Evolutionary conservation across 1,140 invertebrate genomes (phyloP).

Genomic region (Tetraneura akinire): DNA sequence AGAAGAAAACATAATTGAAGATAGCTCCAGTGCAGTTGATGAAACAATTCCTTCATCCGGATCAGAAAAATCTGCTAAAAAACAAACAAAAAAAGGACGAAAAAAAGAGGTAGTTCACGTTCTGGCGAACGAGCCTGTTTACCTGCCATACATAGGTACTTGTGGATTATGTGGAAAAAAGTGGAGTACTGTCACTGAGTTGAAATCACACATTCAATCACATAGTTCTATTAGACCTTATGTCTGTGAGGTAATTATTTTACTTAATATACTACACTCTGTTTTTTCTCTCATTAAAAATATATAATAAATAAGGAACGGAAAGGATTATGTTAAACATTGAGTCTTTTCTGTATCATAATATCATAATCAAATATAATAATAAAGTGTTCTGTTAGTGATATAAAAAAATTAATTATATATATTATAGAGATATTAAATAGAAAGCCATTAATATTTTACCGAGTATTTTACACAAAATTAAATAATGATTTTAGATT

Average conservation of each 20-base stretch:
- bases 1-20: slow-evolving; percentile 33
- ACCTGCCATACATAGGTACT: slow-evolving; percentile 51
- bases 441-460: no score
- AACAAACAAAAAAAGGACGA: slow-evolving; percentile 34
- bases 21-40: slow-evolving; percentile 33
- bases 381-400: no score
- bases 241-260: slow-evolving; percentile 60
- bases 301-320: no score
- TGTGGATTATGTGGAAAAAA: slow-evolving; percentile 60
- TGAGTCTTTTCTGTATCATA: no score
- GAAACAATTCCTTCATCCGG: not conserved
- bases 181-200: slow-evolving; percentile 59
- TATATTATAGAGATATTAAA: no score
- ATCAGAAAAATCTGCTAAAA: slow-evolving; percentile 43
- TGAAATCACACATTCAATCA: slow-evolving; percentile 60
- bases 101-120: slow-evolving; percentile 48
- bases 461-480: no score
- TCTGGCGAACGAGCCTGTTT: slow-evolving; percentile 52
- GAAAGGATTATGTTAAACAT: no score
- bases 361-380: no score
- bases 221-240: slow-evolving; percentile 61
- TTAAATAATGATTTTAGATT: no score
- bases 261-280: slow-evolving; percentile 4
- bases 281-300: slow-evolving; percentile 1
- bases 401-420: no score